Conservation (phyloP, 2,797 vertebrate species). For the Galagoides demidoff region DNA sequence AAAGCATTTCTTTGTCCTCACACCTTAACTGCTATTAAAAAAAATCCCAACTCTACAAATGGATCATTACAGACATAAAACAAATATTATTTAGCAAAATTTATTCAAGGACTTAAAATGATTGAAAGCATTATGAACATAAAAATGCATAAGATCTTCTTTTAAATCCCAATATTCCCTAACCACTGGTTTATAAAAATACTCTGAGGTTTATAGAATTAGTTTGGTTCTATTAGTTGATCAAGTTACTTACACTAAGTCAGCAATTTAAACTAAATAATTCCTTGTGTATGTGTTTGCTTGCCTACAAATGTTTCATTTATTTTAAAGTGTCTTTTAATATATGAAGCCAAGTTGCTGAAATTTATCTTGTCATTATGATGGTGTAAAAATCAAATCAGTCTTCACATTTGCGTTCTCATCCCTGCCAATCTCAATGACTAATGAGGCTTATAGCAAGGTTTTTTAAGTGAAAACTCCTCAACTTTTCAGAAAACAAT, state of each 20-base stretch:
- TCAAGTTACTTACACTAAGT: constrained; percentile 74
- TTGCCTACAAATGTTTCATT: constrained; percentile 63
- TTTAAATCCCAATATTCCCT: constrained; percentile 71
- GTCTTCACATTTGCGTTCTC: constrained; percentile 45
- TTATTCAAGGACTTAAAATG: constrained; percentile 73
- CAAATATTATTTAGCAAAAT: constrained; percentile 68
- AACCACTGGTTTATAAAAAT: constrained; percentile 72
- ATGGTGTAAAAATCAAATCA: constrained; percentile 46
- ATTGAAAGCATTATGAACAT: constrained; percentile 40
- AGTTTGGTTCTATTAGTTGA: constrained; percentile 67
- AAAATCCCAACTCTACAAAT: constrained; percentile 55
- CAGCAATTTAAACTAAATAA: constrained; percentile 51
- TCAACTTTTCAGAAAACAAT: neutral
- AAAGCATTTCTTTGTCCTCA: constrained; percentile 43
- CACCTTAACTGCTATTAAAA: constrained; percentile 32
- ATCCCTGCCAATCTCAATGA: constrained; percentile 26
- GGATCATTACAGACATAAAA: constrained; percentile 40
- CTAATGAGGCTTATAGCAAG: constrained; percentile 51
- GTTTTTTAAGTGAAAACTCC: constrained; percentile 52
- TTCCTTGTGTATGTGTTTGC: constrained; percentile 48
- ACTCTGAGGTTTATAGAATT: constrained; percentile 70
- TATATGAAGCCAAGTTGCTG: constrained; percentile 53
- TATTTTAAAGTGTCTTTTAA: constrained; percentile 70
- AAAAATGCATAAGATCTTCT: constrained; percentile 58
- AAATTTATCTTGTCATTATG: constrained; percentile 77